These are phyloP conservation scores for Nothoprocta pentlandii DNA, from an alignment of 2,113 vertebrate genomes.

Conservation along the genomic window DNA sequence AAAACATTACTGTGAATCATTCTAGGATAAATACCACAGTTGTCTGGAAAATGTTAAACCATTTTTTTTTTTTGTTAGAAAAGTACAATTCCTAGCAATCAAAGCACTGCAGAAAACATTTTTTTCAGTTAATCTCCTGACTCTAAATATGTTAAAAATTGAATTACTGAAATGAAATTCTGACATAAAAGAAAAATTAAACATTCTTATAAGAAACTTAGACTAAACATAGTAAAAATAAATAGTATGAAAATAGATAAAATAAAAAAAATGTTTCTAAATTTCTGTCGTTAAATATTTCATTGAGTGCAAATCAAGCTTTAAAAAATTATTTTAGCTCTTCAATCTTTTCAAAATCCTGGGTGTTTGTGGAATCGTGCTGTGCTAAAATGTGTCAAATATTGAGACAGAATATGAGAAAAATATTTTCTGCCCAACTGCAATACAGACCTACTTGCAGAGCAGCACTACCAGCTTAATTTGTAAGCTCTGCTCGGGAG, in stretches of 20 bases:
- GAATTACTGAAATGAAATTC: background rate
- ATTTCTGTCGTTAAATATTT: background rate
- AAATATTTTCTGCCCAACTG: background rate
- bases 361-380: background rate
- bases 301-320: background rate
- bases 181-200: background rate
- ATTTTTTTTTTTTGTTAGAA: constrained; percentile 23
- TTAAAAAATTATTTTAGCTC: background rate
- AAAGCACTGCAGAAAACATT: background rate
- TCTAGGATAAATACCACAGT: background rate
- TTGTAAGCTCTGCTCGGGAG: background rate
- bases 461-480: background rate
- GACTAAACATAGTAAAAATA: background rate
- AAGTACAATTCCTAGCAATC: background rate
- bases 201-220: background rate
- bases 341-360: background rate
- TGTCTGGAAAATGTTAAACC: background rate
- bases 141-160: background rate
- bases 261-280: background rate
- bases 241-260: background rate
- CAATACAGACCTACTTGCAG: background rate
- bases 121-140: background rate
- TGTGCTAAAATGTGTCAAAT: background rate
- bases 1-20: background rate
- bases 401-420: background rate